Evolutionary conservation across 1,140 invertebrate species (phyloP), one percentile per base, ranked within the genome.

Genomic region (Aphis craccivora): DNA sequence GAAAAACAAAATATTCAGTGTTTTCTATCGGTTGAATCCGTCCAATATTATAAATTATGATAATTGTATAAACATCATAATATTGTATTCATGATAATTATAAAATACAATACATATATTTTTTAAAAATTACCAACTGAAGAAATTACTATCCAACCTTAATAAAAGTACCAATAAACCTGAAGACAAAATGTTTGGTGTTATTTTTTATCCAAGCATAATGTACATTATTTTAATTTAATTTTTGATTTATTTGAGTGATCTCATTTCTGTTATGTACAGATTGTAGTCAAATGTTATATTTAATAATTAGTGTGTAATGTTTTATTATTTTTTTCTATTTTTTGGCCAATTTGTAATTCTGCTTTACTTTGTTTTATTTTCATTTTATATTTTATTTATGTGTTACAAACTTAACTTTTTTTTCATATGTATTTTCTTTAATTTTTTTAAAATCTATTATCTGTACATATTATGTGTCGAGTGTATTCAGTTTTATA

Each of bases 241-340:
- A 76, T 76, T 76, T 67, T 76, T 76, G 60, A 76, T 76, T 76
- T 76, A 76, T 76, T 76, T 76, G 30, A 76, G 60, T 11, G 60
- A 76, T 76, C 60, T 76, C 60, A 76, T 76, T 76, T 76, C 60
- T 76, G 60, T 76, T 76, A n/a, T n/a, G n/a, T 76, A 76, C 30
- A n/a, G 60, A n/a, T 76, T 76, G 60, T 76, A 76, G 60, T 76
- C 60, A 76, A 76, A 76, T n/a, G 30, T n/a, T 76, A n/a, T 76
- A 30, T 76, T 76, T 76, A 76, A 76, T 76, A n/a, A 76, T 76
- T 76, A 76, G 60, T 76, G 14, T 76, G 60, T 76, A 76, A 76
- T 76, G 14, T n/a, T 76, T 67, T 60, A n/a, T n/a, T 67, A 35
- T 20, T 76, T 51, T 14, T 51, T 51, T 18, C 18, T 51, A 51